These are phyloP conservation scores for Synanthedon myopaeformis DNA, from an alignment of 2,888 invertebrate genomes.

Conservation along the genomic window DNA sequence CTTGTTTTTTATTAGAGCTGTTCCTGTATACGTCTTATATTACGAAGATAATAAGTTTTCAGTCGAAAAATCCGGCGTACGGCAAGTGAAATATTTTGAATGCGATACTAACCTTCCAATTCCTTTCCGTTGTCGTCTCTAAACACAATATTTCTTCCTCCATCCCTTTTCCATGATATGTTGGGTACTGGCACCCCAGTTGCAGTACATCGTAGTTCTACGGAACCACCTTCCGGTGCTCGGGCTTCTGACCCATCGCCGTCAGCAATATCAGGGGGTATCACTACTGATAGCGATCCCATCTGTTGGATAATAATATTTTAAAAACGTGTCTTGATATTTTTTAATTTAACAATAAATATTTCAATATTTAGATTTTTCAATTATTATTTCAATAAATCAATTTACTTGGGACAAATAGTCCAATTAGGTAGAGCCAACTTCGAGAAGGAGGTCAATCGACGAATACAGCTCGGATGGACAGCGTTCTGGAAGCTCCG, in stretches of 20 bases:
- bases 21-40: neutral
- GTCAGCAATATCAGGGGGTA: constrained; percentile 86
- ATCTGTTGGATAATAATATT: constrained; percentile 64
- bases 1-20: neutral
- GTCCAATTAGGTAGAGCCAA: no score
- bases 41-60: neutral
- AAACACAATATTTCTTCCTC: constrained; percentile 79
- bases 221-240: constrained; percentile 82
- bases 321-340: no score
- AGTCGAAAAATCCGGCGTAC: constrained; percentile 4
- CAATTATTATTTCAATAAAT: no score
- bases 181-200: constrained; percentile 83
- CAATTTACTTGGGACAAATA: no score
- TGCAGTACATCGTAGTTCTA: constrained; percentile 81
- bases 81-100: constrained; percentile 3
- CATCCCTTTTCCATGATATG: constrained; percentile 84
- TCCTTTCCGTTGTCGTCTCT: constrained; percentile 76
- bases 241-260: constrained; percentile 73
- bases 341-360: no score
- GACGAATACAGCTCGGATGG: no score
- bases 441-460: no score
- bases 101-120: constrained; percentile 69
- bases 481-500: no score
- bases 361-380: no score
- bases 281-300: constrained; percentile 87